Evolutionary conservation across 2,113 vertebrate species (phyloP), one percentile per base, ranked within the genome.

Genomic region (Phalacrocorax carbo): DNA sequence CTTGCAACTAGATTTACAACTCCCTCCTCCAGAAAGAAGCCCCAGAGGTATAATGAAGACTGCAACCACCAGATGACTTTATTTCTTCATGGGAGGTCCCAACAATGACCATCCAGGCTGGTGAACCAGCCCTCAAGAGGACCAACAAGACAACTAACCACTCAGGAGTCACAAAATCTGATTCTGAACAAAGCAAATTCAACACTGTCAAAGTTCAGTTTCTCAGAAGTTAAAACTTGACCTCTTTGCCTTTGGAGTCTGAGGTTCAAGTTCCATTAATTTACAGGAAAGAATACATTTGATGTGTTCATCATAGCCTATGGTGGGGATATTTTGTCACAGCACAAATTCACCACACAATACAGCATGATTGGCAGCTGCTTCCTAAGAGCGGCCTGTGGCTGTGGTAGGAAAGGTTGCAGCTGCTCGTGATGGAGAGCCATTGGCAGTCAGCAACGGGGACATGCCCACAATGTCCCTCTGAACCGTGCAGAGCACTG

Each of bases 321-420:
- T 2, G 55, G 29, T 75, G 57, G 82, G 64, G 58, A 40, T 68
- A 64, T 90, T 92, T 83, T 82, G 57, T 64, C 51, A 60, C 58
- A 75, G 70, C 64, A 48, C 36, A 58, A 82, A 87, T 71, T 76
- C 69, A 25, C 34, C 2, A 11, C 66, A 94, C 86, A 96, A 82
- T 91, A n/a, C 70, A 72, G 17, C 13, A 6, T 61, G 87, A 96
- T 71, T 97, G 94, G 75, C 90, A 95, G 84, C 81, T 92, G 92
- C 71, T 86, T 69, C 80, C 77, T 64, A 48, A 90, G 72, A 88
- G 82, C 1, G 0, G 80, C 64, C 88, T 0, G 0, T 80, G 82
- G 82, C 65, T 76, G 77, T 1, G 3, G 66, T 55, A 77, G 93
- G 88, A 55, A 93, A 78, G 48, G 69, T 36, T 94, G 96, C 97